These are phyloP conservation scores for Euborellia annulipes DNA, from an alignment of 1,140 invertebrate genomes.

Conservation along the genomic window DNA sequence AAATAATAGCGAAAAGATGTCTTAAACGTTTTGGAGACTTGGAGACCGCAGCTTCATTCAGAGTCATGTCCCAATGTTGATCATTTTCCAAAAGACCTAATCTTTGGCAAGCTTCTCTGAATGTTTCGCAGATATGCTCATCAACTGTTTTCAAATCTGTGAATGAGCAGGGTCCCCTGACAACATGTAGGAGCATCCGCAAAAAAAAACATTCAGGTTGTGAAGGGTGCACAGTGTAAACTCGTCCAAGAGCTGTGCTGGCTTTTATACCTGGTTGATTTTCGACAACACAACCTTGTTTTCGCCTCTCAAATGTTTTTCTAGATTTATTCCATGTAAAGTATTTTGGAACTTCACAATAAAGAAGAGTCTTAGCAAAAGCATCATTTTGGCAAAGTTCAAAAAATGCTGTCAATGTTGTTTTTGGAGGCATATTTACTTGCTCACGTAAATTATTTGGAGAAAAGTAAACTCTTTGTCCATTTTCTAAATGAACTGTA, in stretches of 20 bases:
- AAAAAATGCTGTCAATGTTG: conserved; percentile 24
- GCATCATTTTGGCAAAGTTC: conserved; percentile 16
- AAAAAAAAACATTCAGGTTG: conserved; percentile 3
- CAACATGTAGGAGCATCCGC: conserved; percentile 1
- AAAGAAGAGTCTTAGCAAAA: conserved; percentile 25
- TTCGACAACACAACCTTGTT: conserved; percentile 16
- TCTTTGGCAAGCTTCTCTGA: not conserved
- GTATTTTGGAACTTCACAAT: conserved; percentile 24
- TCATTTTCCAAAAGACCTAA: no score
- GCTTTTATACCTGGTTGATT: conserved; percentile 11
- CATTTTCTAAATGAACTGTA: conserved; percentile 27
- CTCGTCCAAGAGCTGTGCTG: not conserved
- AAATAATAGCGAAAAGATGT: conserved; percentile 23
- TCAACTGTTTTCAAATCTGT: not conserved
- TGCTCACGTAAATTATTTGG: conserved; percentile 11
- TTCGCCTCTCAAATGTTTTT: conserved; percentile 16
- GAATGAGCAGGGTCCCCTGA: conserved; percentile 1
- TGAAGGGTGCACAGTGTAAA: conserved; percentile 1
- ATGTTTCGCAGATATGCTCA: not conserved
- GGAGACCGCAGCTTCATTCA: conserved; percentile 21
- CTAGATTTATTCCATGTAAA: conserved; percentile 23
- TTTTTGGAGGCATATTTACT: conserved; percentile 8
- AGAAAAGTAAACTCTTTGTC: conserved; percentile 25
- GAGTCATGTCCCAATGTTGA: conserved; percentile 10
- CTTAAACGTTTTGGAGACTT: conserved; percentile 22